Evolutionary conservation across 2,113 vertebrate genomes (phyloP).

Genomic region (Orycteropus afer): DNA sequence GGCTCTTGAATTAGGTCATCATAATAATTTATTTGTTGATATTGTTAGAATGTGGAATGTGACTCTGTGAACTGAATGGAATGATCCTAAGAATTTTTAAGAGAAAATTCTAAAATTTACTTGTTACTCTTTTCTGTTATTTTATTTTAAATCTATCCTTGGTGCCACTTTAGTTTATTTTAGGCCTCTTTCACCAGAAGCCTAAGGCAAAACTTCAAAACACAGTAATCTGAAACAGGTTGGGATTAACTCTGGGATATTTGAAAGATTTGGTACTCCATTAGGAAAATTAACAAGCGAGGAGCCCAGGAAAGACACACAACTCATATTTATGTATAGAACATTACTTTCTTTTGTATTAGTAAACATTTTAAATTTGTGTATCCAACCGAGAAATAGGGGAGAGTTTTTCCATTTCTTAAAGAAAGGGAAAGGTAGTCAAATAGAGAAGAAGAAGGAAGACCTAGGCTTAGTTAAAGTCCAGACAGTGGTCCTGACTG

Average conservation of each 20-base stretch:
- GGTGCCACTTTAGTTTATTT: slow-evolving; percentile 15
- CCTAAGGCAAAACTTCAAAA: slow-evolving; percentile 56
- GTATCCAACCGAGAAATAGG: neutral
- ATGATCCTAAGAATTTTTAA: slow-evolving; percentile 11
- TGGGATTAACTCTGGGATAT: slow-evolving; percentile 56
- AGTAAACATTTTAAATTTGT: slow-evolving; percentile 46
- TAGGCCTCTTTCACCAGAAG: slow-evolving; percentile 22
- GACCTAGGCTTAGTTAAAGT: neutral
- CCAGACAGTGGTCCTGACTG: neutral
- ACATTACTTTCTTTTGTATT: slow-evolving; percentile 23
- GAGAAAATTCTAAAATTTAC: slow-evolving; percentile 33
- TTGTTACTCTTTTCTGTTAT: slow-evolving; percentile 1
- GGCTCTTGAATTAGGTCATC: slow-evolving; percentile 20
- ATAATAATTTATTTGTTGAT: slow-evolving; percentile 2
- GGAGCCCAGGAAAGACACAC: neutral
- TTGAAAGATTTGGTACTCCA: slow-evolving; percentile 61
- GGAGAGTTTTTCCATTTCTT: slow-evolving; percentile 2
- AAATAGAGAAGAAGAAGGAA: neutral
- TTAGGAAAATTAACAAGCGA: slow-evolving; percentile 73
- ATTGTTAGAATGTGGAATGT: slow-evolving; percentile 37
- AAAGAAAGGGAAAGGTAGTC: neutral
- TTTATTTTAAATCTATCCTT: slow-evolving; percentile 15
- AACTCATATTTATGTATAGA: slow-evolving; percentile 57
- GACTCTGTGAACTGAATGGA: neutral
- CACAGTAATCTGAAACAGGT: slow-evolving; percentile 59